Percentiles rank a stretch among this genome's conserved stretches.
These are phyloP conservation scores for Aspidoscelis tigris DNA, from an alignment of 2,113 vertebrate species.

Conservation along the genomic window DNA sequence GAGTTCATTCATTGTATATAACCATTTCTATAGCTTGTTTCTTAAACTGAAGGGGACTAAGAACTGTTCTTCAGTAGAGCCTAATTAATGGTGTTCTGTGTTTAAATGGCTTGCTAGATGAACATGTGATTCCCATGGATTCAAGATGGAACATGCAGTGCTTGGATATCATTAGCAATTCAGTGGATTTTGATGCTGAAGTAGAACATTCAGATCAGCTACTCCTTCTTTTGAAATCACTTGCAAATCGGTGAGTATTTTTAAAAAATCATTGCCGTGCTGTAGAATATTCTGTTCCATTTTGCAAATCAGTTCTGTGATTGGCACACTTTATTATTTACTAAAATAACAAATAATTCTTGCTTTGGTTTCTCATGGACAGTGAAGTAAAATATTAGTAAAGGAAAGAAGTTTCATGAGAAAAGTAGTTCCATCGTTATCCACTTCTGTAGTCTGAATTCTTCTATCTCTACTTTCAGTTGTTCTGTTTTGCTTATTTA, in stretches of 20 bases:
- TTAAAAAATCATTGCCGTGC: neutral
- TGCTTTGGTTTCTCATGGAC: neutral
- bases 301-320: neutral
- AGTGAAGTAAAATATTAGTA: too few species aligned
- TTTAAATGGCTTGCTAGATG: constrained; percentile 78
- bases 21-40: neutral
- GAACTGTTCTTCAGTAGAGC: neutral
- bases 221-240: constrained; percentile 85
- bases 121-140: constrained; percentile 89
- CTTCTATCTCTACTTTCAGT: neutral
- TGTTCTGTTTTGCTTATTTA: neutral
- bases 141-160: constrained; percentile 97
- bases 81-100: neutral
- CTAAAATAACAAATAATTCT: neutral
- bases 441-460: neutral
- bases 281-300: neutral
- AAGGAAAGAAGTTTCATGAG: neutral
- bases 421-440: neutral
- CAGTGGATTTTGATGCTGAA: constrained; percentile 87
- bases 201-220: constrained; percentile 83
- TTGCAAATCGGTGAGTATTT: constrained; percentile 86
- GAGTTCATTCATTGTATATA: neutral
- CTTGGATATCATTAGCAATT: constrained; percentile 90
- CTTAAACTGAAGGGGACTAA: neutral
- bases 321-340: neutral